These are phyloP conservation scores for Colaptes auratus DNA, from an alignment of 2,113 vertebrate species.

Conservation along the genomic window DNA sequence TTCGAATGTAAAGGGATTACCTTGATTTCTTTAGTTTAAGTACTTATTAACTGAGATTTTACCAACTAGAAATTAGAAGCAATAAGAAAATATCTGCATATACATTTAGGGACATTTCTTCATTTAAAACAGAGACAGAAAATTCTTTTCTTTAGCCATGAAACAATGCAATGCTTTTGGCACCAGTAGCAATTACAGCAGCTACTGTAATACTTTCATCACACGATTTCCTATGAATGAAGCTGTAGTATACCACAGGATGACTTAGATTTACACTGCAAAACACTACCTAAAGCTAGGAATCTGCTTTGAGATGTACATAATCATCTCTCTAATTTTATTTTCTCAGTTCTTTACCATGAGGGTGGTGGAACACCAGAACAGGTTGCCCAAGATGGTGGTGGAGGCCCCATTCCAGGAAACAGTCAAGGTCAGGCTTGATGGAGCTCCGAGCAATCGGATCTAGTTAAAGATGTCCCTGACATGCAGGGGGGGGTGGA, in stretches of 20 bases:
- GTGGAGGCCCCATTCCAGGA: too few species aligned
- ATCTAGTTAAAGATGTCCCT: too few species aligned
- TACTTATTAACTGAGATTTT: conserved; percentile 27
- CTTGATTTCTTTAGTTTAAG: conserved; percentile 6
- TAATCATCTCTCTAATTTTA: neutral
- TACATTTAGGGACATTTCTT: neutral
- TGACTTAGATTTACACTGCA: neutral
- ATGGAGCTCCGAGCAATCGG: too few species aligned
- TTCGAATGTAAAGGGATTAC: conserved; percentile 3
- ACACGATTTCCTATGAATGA: neutral
- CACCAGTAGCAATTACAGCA: neutral
- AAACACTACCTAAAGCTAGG: neutral
- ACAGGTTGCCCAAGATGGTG: too few species aligned
- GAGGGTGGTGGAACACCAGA: too few species aligned
- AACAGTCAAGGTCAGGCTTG: too few species aligned
- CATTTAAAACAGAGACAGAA: neutral
- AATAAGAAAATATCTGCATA: conserved; percentile 9
- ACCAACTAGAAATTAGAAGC: conserved; percentile 15
- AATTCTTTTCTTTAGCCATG: neutral
- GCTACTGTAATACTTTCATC: neutral
- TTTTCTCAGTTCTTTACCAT: neutral
- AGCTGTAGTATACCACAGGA: neutral
- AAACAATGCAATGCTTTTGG: neutral
- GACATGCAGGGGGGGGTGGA: too few species aligned
- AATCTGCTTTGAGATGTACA: neutral